Evolutionary conservation across 2,113 vertebrate genomes (phyloP).

Genomic region (Andinoacara biseriatus): DNA sequence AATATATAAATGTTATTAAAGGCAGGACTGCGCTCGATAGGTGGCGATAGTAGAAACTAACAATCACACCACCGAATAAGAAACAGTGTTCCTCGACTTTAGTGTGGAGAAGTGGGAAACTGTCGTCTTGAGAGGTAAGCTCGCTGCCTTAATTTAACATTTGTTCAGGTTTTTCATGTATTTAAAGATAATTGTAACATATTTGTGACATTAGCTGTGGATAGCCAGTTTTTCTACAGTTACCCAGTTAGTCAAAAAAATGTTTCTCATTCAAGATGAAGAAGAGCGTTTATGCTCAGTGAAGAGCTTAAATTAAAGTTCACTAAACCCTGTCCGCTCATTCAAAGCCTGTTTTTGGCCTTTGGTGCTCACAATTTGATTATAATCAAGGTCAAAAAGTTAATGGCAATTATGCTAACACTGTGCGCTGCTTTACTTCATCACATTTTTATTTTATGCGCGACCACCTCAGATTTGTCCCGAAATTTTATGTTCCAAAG

Average conservation of each 20-base stretch:
- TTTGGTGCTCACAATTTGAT: background rate
- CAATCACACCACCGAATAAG: background rate
- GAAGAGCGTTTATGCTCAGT: background rate
- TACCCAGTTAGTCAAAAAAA: background rate
- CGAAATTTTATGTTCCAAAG: background rate
- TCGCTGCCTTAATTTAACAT: background rate
- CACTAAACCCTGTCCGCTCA: background rate
- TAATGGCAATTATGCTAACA: background rate
- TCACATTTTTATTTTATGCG: background rate
- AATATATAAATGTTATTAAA: background rate
- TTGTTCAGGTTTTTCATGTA: background rate
- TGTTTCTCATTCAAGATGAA: background rate
- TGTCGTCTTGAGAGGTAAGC: constrained; percentile 3
- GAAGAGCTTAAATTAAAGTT: background rate
- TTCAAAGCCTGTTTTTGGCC: background rate
- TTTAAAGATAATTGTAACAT: background rate
- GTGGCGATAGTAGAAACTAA: background rate
- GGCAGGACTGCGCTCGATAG: background rate
- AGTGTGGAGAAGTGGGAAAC: background rate
- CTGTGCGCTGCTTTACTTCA: background rate
- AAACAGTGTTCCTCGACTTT: background rate
- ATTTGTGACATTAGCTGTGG: background rate
- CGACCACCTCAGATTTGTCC: background rate
- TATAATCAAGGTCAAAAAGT: background rate
- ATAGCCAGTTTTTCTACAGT: background rate